Base-by-base conservation (phyloP, 2,113 vertebrate genomes). In the Ptychochromis oligacanthus region DNA sequence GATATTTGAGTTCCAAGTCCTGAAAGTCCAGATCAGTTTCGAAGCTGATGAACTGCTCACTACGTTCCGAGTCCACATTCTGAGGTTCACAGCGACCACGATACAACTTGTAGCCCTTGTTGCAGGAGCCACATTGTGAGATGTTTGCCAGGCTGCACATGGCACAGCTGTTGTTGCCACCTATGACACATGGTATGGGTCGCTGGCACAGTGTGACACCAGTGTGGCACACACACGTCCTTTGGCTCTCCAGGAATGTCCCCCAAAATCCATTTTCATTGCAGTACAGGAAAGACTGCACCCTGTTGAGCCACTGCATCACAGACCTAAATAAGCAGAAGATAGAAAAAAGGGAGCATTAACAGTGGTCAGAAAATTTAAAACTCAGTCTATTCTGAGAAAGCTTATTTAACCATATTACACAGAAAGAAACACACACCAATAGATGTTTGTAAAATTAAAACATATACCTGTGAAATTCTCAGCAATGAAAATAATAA, bases 141-240 rank as follows among this genome's bases (percentile, higher is more conserved):
- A 99, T 99, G 96, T 99, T 99, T 89, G 98, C 97, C 85, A 99
- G 95, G 90, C 98, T 99, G 95, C 98, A 99, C 98, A 99, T 99
- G 94, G 98, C 98, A n/a, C 98, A 99, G 94, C 98, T 99, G 95
- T 99, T 98, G 96, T 99, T 99, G 76, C 98, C 98, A 0, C 98
- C 98, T 0, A 99, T 99, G 93, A 98, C 96, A 87, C 98, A 99
- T 2, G 98, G 98, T 86, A 99, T 98, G 59, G 98, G 97, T 24
- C 98, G 96, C 94, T 99, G 98, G 93, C 98, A 99, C 79, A 99
- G 94, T 2, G 96, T 98, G 91, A 96, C 97, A 57, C 98, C 98
- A 0, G 97, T 97, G 9, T 99, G 98, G 93, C 98, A 99, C 77
- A 99, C 98, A 0, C 98, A 99, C 62, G 96, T 98, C 91, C 98